Evolutionary conservation across 2,888 invertebrate species (phyloP).

Genomic region (Neria commutata): DNA sequence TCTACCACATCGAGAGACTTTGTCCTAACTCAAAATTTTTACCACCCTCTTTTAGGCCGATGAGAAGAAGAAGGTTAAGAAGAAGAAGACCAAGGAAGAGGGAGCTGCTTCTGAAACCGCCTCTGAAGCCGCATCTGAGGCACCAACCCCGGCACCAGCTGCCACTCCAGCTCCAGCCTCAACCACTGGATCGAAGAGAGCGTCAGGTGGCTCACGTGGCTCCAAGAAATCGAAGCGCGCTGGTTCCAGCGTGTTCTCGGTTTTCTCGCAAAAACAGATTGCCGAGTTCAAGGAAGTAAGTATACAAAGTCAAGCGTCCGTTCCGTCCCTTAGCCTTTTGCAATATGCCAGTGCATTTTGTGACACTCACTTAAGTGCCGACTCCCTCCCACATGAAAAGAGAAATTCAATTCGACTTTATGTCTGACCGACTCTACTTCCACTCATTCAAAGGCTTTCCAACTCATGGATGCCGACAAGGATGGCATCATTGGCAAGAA

Average conservation of each 20-base stretch:
- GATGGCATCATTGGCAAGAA: conserved; percentile 89
- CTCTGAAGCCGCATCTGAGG: conserved; percentile 67
- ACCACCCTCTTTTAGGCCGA: conserved; percentile 75
- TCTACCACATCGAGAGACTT: too few relatives aligned
- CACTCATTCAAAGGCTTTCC: conserved; percentile 74
- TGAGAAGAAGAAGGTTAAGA: conserved; percentile 91
- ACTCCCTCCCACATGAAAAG: conserved; percentile 32
- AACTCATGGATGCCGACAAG: conserved; percentile 95
- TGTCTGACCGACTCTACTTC: conserved; percentile 18
- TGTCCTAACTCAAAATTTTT: not conserved
- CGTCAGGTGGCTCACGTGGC: conserved; percentile 72
- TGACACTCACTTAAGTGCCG: not conserved
- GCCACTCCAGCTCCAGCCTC: conserved; percentile 73
- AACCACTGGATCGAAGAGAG: conserved; percentile 79
- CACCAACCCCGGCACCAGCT: conserved; percentile 73
- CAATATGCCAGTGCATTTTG: too few relatives aligned
- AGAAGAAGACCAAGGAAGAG: conserved; percentile 82
- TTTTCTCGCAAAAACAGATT: conserved; percentile 95
- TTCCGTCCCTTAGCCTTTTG: too few relatives aligned
- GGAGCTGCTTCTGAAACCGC: conserved; percentile 65
- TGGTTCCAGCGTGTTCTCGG: conserved; percentile 95
- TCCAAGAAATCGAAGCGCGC: conserved; percentile 77
- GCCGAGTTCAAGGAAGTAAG: conserved; percentile 93
- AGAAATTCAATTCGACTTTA: conserved; percentile 31
- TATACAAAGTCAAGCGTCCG: too few relatives aligned